phyloP scores from a whole-genome alignment of 2,797 vertebrate species.

The Eremophila alpestris region DNA sequence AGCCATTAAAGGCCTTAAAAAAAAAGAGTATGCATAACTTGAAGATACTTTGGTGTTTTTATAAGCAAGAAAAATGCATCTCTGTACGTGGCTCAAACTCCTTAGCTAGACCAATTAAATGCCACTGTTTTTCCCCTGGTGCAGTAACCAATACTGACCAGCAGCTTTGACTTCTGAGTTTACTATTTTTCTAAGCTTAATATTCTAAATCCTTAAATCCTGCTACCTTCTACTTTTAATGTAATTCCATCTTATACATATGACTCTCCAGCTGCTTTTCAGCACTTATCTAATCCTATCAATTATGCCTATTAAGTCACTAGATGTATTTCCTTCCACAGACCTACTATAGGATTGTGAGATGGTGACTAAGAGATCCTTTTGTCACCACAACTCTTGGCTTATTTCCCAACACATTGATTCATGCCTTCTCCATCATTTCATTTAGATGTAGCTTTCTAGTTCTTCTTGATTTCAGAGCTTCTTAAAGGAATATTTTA shows the following conservation, averaged over 20 bases:
- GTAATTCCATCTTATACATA: not conserved
- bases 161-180: not conserved
- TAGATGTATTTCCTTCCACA: not conserved
- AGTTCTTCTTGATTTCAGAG: not conserved
- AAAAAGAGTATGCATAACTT: not conserved
- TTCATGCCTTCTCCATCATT: not conserved
- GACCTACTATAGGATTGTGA: not conserved
- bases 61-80: not conserved
- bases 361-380: not conserved
- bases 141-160: not conserved
- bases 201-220: conserved; percentile 11
- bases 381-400: not conserved
- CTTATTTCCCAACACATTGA: not conserved
- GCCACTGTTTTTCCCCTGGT: not conserved
- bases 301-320: not conserved
- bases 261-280: not conserved
- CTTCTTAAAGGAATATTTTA: not conserved
- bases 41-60: not conserved
- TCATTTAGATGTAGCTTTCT: not conserved
- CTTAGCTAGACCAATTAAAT: not conserved
- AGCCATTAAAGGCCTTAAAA: not conserved
- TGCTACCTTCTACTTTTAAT: not conserved
- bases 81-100: not conserved
- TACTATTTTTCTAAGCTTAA: not conserved
- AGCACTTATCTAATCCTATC: not conserved